These are phyloP conservation scores for Macrophya alboannulata DNA, from an alignment of 2,888 invertebrate genomes.

Conservation along the genomic window DNA sequence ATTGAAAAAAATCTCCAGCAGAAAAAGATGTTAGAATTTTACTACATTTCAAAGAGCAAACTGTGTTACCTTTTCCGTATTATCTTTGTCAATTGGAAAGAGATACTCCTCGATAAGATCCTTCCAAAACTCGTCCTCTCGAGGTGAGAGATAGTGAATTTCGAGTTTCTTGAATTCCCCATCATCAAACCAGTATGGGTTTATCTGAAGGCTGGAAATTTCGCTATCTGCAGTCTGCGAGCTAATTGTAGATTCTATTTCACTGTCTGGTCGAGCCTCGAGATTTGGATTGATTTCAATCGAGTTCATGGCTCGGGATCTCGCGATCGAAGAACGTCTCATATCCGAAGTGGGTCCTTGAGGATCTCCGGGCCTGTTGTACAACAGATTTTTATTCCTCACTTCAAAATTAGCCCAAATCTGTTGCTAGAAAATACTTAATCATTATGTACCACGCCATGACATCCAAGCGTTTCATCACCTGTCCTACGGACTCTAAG, in stretches of 20 bases:
- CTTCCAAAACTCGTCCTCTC: conserved; percentile 90
- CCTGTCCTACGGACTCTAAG: conserved; percentile 77
- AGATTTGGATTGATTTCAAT: conserved; percentile 87
- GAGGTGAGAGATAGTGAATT: conserved; percentile 84
- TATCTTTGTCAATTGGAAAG: conserved; percentile 86
- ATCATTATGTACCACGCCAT: conserved; percentile 77
- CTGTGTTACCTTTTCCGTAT: conserved; percentile 82
- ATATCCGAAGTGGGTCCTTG: background rate
- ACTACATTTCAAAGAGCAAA: background rate
- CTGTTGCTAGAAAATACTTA: background rate
- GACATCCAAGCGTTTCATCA: conserved; percentile 79
- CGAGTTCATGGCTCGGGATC: conserved; percentile 80
- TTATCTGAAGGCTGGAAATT: conserved; percentile 84
- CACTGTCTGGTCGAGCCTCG: conserved; percentile 81
- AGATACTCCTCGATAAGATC: conserved; percentile 89
- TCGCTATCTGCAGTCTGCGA: conserved; percentile 23
- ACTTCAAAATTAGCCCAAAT: background rate
- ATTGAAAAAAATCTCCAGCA: background rate
- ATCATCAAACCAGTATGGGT: conserved; percentile 88
- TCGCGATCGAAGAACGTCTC: background rate
- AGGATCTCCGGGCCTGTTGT: background rate
- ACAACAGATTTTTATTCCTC: conserved; percentile 75
- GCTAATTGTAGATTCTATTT: conserved; percentile 75
- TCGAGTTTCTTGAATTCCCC: conserved; percentile 85
- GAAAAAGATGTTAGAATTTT: background rate